Evolutionary conservation across 2,113 vertebrate genomes (phyloP), one percentile per base, ranked within the genome.

Genomic region (Otis tarda): DNA sequence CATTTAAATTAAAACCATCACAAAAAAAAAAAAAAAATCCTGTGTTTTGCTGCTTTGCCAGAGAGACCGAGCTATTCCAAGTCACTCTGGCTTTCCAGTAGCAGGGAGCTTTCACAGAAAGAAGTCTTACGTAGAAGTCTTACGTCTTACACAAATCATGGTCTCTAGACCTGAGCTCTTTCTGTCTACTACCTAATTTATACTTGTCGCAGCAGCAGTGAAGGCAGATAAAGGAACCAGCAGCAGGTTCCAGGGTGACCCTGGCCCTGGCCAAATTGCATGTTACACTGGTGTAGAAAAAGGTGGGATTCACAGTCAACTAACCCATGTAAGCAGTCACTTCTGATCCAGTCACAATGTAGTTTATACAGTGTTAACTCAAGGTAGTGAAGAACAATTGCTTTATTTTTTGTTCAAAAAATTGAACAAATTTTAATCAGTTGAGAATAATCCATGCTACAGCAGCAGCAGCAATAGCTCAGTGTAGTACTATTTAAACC

Each of bases 1-100:
- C 45, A 61, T 87, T 93, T 91, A 91, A 94, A 85, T 87, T 55
- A 94, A 93, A 96, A 84, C 67, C 63, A 75, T 33, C 61, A 87
- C 30, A 13, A 14, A 27, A 24, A 31, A 20, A 79, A 57, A 50
- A 43, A 43, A n/a, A 24, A 8, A 25, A 12, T 80, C 33, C 28
- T 33, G 17, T 39, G 25, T 2, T 70, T 93, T 79, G n/a, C 57
- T 91, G 43, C 55, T 65, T 80, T 80, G 53, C 22, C 57, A 90
- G 63, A 57, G 27, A 76, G 41, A 91, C 6, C 27, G 88, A 57
- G 49, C 5, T 92, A 12, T 76, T 84, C 49, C 45, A 76, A 67
- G 4, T 57, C 11, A 81, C 24, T 79, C 16, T n/a, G 45, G 21
- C 21, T 92, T 94, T 90, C 23, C n/a, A 78, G 30, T 37, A 41